A percentile compares a stretch with the other conserved stretches of the same genome.
Evolutionary conservation across 2,888 invertebrate genomes (phyloP).

Genomic region (Theodoxus fluviatilis): DNA sequence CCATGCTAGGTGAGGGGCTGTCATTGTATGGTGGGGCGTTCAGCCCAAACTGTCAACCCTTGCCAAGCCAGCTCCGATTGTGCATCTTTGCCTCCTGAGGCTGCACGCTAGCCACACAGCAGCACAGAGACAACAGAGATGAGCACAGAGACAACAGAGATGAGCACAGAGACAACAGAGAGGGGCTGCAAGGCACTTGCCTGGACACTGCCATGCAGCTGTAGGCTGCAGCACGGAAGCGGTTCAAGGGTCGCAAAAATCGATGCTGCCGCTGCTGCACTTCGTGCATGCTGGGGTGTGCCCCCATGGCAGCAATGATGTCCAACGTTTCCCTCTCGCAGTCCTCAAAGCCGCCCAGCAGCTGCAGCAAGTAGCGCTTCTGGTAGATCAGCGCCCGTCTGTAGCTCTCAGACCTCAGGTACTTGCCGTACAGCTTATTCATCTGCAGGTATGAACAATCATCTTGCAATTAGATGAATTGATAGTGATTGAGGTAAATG

Average conservation of each 20-base stretch:
- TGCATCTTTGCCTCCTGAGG: no score
- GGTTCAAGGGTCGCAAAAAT: constrained; percentile 40
- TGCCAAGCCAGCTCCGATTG: no score
- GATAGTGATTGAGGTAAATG: no score
- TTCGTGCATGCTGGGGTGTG: constrained; percentile 38
- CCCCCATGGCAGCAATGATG: constrained; percentile 65
- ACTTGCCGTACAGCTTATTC: constrained; percentile 68
- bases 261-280: constrained; percentile 31
- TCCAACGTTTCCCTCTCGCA: constrained; percentile 67
- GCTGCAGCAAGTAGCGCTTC: constrained; percentile 83
- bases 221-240: constrained; percentile 52
- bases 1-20: no score
- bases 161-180: no score
- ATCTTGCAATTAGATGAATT: no score
- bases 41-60: no score
- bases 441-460: constrained; percentile 45
- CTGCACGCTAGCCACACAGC: no score
- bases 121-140: no score
- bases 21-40: no score
- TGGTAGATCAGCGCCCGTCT: constrained; percentile 88
- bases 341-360: constrained; percentile 72
- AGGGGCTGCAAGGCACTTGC: no score
- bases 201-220: constrained; percentile 53
- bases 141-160: no score
- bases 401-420: constrained; percentile 82